phyloP scores from a whole-genome alignment of 1,140 invertebrate species.

The Thereuonema tuberculata region DNA sequence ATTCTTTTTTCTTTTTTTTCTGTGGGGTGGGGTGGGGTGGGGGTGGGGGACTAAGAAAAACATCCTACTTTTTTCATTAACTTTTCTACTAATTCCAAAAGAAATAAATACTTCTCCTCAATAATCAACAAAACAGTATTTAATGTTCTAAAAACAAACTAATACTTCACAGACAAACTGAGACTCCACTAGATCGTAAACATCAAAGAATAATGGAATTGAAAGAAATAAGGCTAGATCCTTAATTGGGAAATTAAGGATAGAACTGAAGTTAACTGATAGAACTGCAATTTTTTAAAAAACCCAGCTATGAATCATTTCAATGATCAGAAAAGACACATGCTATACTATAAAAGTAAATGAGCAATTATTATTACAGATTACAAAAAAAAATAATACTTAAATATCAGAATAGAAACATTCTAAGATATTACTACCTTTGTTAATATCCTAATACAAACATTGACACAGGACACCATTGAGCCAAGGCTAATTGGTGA shows the following conservation, averaged over 20 bases:
- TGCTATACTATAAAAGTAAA: no score
- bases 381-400: no score
- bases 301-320: background rate
- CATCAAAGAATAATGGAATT: no score
- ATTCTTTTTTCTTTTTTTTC: background rate
- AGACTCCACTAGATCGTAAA: no score
- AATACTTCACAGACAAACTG: no score
- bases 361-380: no score
- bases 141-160: no score
- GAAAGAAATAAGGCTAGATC: no score
- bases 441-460: constrained; percentile 23
- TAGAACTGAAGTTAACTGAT: background rate
- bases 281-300: background rate
- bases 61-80: background rate
- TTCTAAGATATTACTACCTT: constrained; percentile 26
- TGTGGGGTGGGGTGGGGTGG: background rate
- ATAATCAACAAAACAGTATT: no score
- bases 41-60: background rate
- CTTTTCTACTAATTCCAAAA: background rate
- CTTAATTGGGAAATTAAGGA: background rate
- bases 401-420: no score
- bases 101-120: no score
- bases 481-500: constrained; percentile 26
- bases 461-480: constrained; percentile 26
- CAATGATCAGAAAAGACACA: no score